Conservation (phyloP, 1,140 invertebrate genomes). For the Diachasma alloeum region DNA sequence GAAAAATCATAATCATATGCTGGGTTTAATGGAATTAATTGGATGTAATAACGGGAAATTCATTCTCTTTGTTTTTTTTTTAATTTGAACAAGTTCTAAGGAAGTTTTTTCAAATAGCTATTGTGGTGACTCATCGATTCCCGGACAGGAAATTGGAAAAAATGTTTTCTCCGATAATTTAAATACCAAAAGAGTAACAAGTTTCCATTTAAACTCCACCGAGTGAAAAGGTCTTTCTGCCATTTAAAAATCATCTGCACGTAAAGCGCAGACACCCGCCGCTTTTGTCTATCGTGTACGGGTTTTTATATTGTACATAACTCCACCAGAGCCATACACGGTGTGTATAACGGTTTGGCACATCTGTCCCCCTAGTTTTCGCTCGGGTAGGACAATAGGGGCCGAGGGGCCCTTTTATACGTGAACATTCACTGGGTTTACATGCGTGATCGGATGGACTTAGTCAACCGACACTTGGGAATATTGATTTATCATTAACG, state of each 20-base stretch:
- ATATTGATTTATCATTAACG: constrained; percentile 6
- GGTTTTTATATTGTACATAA: neutral
- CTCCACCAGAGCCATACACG: neutral
- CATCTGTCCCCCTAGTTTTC: constrained; percentile 6
- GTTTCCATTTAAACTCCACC: neutral
- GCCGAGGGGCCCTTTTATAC: neutral
- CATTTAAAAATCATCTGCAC: neutral
- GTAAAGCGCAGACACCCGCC: neutral
- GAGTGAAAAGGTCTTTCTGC: neutral
- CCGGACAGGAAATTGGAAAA: neutral
- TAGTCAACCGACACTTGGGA: neutral
- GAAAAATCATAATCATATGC: too few relatives aligned
- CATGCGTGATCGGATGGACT: neutral
- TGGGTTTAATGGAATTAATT: neutral
- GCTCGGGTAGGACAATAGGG: neutral
- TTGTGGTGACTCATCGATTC: neutral
- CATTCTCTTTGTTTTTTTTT: too few relatives aligned
- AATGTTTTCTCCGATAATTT: neutral
- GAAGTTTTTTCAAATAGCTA: neutral
- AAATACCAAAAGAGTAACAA: neutral
- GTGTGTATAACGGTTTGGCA: constrained; percentile 1
- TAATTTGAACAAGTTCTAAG: too few relatives aligned
- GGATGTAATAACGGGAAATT: neutral
- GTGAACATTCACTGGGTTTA: constrained; percentile 9
- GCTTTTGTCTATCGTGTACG: neutral